These are phyloP conservation scores for Sterrhoptilus dennistouni DNA, from an alignment of 2,113 vertebrate species.

Conservation along the genomic window DNA sequence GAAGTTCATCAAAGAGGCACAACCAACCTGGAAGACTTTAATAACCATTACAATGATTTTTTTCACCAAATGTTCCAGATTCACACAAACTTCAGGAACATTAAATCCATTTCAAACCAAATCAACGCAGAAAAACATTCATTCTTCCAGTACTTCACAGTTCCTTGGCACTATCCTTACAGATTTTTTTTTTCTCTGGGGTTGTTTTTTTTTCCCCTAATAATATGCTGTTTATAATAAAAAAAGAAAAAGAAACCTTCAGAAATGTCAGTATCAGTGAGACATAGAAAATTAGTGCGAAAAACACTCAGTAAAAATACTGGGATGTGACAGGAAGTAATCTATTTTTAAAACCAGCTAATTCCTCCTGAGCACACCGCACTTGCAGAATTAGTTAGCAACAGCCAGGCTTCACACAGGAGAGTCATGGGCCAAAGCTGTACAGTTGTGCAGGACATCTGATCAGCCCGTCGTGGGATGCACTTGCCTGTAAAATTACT, in stretches of 20 bases:
- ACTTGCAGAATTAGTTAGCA: neutral
- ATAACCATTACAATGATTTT: neutral
- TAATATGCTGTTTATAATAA: neutral
- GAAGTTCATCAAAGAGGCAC: fast-evolving
- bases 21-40: neutral
- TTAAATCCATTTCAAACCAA: neutral
- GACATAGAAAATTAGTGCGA: neutral
- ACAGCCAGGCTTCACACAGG: neutral
- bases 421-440: neutral
- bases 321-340: neutral
- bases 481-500: slow-evolving; percentile 40
- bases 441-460: neutral
- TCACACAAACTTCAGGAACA: neutral
- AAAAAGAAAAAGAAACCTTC: neutral
- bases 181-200: neutral
- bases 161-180: neutral
- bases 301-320: slow-evolving; percentile 6
- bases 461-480: fast-evolving
- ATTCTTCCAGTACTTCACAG: neutral
- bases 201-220: neutral
- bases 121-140: neutral
- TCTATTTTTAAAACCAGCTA: slow-evolving; percentile 44
- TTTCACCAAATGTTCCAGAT: neutral
- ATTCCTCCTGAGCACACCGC: neutral
- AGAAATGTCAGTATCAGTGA: slow-evolving; percentile 1